These are phyloP conservation scores for Botia almorhae DNA, from an alignment of 2,797 vertebrate genomes.

Conservation along the genomic window DNA sequence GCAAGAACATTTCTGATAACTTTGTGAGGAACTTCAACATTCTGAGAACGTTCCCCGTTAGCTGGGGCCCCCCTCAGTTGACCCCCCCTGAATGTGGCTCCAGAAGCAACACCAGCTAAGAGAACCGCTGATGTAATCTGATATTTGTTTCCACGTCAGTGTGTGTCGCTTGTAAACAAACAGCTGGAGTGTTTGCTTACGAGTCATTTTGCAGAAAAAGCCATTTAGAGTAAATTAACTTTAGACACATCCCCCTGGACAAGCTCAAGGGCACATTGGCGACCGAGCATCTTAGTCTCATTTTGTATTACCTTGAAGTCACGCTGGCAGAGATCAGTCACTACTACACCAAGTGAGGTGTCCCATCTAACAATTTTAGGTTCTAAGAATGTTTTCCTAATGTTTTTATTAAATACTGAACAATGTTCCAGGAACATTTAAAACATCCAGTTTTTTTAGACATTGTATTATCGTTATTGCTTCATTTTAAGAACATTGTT, in stretches of 20 bases:
- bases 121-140: conserved; percentile 2
- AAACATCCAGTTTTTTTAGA: too few relatives aligned
- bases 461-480: too few relatives aligned
- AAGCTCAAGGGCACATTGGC: neutral
- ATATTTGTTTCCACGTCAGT: neutral
- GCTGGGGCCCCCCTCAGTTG: too few relatives aligned
- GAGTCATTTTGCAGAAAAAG: conserved; percentile 9
- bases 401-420: too few relatives aligned
- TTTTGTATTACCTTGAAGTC: neutral
- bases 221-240: conserved; percentile 12
- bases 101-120: neutral
- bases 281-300: conserved; percentile 4
- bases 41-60: too few relatives aligned
- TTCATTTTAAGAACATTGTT: too few relatives aligned
- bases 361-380: neutral
- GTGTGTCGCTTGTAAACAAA: conserved; percentile 1
- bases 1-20: too few relatives aligned
- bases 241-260: neutral
- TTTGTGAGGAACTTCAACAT: too few relatives aligned
- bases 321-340: neutral
- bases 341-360: neutral
- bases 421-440: too few relatives aligned
- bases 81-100: neutral
- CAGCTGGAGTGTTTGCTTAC: conserved; percentile 18
- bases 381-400: too few relatives aligned